Conservation (phyloP, 2,797 vertebrate species). For the Neostethus bicornis region DNA sequence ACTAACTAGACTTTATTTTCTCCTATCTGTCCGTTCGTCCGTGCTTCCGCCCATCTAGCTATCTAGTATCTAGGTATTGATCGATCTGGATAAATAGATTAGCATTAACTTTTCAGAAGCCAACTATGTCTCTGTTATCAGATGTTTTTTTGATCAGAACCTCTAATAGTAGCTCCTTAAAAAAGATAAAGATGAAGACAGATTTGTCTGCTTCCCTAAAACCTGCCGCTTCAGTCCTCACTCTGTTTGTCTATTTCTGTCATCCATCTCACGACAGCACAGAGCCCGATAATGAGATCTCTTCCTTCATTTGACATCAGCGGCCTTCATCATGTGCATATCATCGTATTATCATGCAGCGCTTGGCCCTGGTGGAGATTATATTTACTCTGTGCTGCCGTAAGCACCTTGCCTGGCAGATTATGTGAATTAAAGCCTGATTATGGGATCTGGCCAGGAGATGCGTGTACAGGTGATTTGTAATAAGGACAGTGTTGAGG, state of each 20-base stretch:
- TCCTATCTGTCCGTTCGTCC: no score
- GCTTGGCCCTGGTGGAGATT: conserved; percentile 58
- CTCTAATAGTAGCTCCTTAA: not conserved
- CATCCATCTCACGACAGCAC: not conserved
- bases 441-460: conserved; percentile 70
- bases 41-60: no score
- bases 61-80: no score
- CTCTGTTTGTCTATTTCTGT: not conserved
- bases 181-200: not conserved
- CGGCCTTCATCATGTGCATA: conserved; percentile 42
- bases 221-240: not conserved
- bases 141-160: not conserved
- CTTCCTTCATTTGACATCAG: conserved; percentile 20
- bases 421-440: conserved; percentile 79
- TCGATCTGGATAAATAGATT: no score
- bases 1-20: no score
- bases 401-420: conserved; percentile 78
- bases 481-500: conserved; percentile 77
- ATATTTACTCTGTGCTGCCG: conserved; percentile 71
- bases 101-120: no score
- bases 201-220: not conserved
- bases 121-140: no score
- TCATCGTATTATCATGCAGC: conserved; percentile 45
- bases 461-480: conserved; percentile 71
- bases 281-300: conserved; percentile 8